phyloP scores from a whole-genome alignment of 1,140 invertebrate species.

The Tetragonula clypearis region DNA sequence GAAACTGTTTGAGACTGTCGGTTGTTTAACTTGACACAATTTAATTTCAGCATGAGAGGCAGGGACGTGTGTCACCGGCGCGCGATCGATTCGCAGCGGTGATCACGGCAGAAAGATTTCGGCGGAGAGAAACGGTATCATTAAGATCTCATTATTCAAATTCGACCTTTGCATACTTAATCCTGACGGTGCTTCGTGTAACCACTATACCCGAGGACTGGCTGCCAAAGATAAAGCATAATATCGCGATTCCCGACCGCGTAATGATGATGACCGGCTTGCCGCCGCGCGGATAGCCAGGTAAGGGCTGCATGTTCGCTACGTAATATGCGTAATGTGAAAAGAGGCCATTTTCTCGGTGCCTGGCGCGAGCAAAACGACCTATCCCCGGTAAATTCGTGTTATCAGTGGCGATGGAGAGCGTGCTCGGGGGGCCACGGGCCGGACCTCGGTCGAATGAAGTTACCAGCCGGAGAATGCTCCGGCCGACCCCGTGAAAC shows the following conservation, averaged over 20 bases:
- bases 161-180: slow-evolving; percentile 81
- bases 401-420: slow-evolving; percentile 62
- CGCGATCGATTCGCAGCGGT: neutral
- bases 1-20: neutral
- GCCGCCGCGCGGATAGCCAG: slow-evolving; percentile 73
- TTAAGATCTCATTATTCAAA: slow-evolving; percentile 82
- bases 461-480: slow-evolving; percentile 16
- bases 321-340: slow-evolving; percentile 79
- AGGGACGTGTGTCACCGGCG: slow-evolving; percentile 11
- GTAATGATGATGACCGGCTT: slow-evolving; percentile 82
- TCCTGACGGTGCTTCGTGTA: slow-evolving; percentile 70
- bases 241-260: slow-evolving; percentile 80
- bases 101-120: slow-evolving; percentile 35
- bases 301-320: slow-evolving; percentile 62
- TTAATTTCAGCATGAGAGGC: neutral
- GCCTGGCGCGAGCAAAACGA: slow-evolving; percentile 62
- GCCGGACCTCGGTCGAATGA: slow-evolving; percentile 16
- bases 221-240: slow-evolving; percentile 79
- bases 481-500: slow-evolving; percentile 23
- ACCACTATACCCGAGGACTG: slow-evolving; percentile 71
- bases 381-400: slow-evolving; percentile 59
- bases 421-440: slow-evolving; percentile 26
- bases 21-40: neutral
- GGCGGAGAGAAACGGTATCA: slow-evolving; percentile 71
- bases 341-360: slow-evolving; percentile 78